phyloP scores from a whole-genome alignment of 2,113 vertebrate genomes.

The Diglossa brunneiventris region DNA sequence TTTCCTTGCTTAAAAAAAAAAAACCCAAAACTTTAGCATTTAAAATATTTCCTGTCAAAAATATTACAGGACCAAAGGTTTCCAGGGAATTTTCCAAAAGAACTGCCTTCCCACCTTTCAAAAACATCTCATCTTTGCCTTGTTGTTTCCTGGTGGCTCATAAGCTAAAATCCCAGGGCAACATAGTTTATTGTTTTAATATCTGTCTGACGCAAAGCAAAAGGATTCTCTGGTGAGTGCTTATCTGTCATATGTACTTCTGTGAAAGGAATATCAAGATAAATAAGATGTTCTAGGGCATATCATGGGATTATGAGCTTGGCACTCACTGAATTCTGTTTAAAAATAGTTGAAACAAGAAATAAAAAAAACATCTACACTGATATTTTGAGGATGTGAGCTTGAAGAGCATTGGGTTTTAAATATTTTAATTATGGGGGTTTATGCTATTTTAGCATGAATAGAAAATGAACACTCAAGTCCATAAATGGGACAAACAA shows the following conservation, averaged over 20 bases:
- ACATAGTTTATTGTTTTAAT: conserved; percentile 84
- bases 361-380: background rate
- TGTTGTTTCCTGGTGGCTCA: conserved; percentile 65
- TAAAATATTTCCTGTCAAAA: conserved; percentile 47
- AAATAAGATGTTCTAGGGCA: conserved; percentile 74
- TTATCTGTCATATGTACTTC: conserved; percentile 81
- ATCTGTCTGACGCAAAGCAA: conserved; percentile 76
- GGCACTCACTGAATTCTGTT: background rate
- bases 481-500: background rate
- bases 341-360: conserved; percentile 6
- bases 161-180: conserved; percentile 70
- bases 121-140: conserved; percentile 74
- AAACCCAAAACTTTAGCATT: background rate
- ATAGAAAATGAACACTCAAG: background rate
- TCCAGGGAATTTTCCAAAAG: conserved; percentile 56
- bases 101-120: conserved; percentile 66
- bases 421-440: background rate
- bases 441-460: background rate
- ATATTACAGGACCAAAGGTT: conserved; percentile 18
- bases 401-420: background rate
- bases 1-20: background rate
- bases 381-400: conserved; percentile 16
- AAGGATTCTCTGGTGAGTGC: conserved; percentile 72
- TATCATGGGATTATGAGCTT: conserved; percentile 36
- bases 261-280: conserved; percentile 77